Evolutionary conservation across 1,140 invertebrate species (phyloP), one percentile per base, ranked within the genome.

Genomic region (Hypothenemus hampei): DNA sequence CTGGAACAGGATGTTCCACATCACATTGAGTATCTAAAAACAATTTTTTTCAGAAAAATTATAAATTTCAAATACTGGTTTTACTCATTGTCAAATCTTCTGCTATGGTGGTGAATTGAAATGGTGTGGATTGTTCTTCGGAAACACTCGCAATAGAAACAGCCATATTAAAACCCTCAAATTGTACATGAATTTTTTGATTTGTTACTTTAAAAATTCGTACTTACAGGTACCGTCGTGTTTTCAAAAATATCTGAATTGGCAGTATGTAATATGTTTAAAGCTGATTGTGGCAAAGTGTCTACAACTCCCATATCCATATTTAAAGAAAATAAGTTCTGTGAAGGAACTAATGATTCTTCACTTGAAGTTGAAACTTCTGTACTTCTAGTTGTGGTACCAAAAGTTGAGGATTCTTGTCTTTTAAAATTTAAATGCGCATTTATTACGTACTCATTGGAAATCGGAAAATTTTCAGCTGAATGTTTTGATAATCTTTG

Each of bases 221-320:
- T 29, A 40, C 16, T 44, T 29, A 48, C 45, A 19, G 53, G 44
- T 8, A 41, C 44, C 4, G 44, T 48, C 2, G 45, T 48, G 26
- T 48, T 56, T 21, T 48, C 44, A 22, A 56, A 56, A 26, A 56
- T 40, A 33, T 56, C 45, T 11, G 53, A 56, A 33, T 56, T 46
- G 2, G 45, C 45, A 10, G 53, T 56, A 22, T 48, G 21, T 16
- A 56, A 22, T 20, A 54, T 46, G 11, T 54, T 24, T 19, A 37
- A 29, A 5, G 51, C 51, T 3, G 49, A 24, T 22, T 40, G 24
- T 7, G 49, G 49, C 18, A 52, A 24, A 10, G 49, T 52, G 0
- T 7, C 36, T 15, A 6, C 16, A 5, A 11, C 21, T 43, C 11
- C 8, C 8, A 13, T 16, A n/a, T 10, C 11, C 36, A 13, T 16